These are phyloP conservation scores for Rhynchopsitta pachyrhyncha DNA, from an alignment of 2,113 vertebrate genomes.

Conservation along the genomic window DNA sequence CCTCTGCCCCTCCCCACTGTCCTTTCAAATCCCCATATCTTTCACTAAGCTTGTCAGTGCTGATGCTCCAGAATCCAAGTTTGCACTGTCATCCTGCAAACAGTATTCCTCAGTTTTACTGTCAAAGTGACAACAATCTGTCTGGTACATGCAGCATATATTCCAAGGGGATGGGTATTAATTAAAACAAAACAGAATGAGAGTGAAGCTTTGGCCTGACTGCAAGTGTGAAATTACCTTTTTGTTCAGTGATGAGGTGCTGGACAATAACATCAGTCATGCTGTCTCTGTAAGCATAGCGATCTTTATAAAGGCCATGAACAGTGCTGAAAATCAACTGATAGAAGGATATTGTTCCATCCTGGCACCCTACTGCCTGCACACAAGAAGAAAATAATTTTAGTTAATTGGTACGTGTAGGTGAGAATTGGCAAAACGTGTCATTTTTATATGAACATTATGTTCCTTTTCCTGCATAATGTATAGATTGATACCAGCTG, in stretches of 20 bases:
- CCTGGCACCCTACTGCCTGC: slow-evolving; percentile 94
- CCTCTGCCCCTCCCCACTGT: not conserved
- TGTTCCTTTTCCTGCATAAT: not conserved
- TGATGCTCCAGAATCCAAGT: not conserved
- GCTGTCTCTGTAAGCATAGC: slow-evolving; percentile 93
- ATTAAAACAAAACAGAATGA: not conserved
- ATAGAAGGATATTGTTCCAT: slow-evolving; percentile 94
- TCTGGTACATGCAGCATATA: fast-evolving
- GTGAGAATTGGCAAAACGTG: not conserved
- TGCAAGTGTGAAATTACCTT: slow-evolving; percentile 71
- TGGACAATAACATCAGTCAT: slow-evolving; percentile 99
- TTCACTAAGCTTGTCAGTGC: not conserved
- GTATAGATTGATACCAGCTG: not conserved
- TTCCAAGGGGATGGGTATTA: not conserved
- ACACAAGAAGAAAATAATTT: not conserved
- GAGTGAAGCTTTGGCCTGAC: not conserved
- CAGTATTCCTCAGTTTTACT: not conserved
- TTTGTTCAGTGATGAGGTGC: slow-evolving; percentile 94
- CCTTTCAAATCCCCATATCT: not conserved
- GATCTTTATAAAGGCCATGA: slow-evolving; percentile 95
- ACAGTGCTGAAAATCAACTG: slow-evolving; percentile 97
- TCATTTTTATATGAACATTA: not conserved
- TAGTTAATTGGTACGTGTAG: not conserved
- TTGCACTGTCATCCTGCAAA: not conserved
- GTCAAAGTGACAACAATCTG: not conserved